Evolutionary conservation across 2,113 vertebrate species (phyloP), one percentile per base, ranked within the genome.

Genomic region (Hypanus sabinus): DNA sequence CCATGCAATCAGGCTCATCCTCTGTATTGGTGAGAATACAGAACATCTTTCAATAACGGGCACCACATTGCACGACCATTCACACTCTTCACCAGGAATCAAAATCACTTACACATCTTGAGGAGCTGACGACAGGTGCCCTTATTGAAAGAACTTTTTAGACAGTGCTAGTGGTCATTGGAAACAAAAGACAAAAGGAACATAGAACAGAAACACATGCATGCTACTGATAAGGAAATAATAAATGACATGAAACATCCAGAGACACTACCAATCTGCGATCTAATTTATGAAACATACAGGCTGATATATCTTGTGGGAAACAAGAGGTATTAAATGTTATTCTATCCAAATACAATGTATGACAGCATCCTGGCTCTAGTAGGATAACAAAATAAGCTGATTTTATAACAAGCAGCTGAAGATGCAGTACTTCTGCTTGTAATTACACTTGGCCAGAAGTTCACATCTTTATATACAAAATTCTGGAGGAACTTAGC

Each of bases 11-110:
- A 97, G 96, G 97, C 97, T 96, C 96, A 96, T 96, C 96, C 95
- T 96, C 96, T 97, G 97, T 97, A 97, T 96, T 96, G 96, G 95
- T 95, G 96, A 95, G 96, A 97, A 97, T 97, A 97, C 96, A 97
- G 96, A 96, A 95, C 96, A 95, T 96, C 96, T 97, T 97, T 97
- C 96, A 97, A 96, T 97, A 97, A 97, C 14, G 96, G 96, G 97
- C 97, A 97, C 97, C 97, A 93, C 95, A 36, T 55, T 83, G 70
- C 94, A 79, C 77, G 94, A 94, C 95, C 94, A 46, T 65, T 94
- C 57, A 81, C 91, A 73, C 11, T 71, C 14, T 75, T 73, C 46
- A 73, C n/a, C 68, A 93, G 70, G 90, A 73, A 73, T 55, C 20
- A 55, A 93, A 30, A 55, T 30, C 33, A 93, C 22, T 73, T 36